Conservation (phyloP, 2,888 invertebrate genomes). For the Noctua comes region DNA sequence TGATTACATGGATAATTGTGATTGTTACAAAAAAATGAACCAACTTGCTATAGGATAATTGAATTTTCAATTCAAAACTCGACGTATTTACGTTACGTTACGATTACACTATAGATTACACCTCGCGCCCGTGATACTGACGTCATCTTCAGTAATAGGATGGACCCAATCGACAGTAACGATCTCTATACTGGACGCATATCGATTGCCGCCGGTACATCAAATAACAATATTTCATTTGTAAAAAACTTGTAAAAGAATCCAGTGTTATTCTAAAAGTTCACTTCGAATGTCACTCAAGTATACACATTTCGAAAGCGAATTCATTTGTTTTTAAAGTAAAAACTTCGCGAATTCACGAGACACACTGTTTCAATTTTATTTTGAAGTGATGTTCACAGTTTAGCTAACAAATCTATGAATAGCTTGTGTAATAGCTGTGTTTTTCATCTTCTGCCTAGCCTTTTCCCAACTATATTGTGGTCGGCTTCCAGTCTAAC, state of each 20-base stretch:
- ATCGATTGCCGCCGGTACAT: background rate
- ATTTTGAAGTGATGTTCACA: background rate
- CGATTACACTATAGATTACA: too few species aligned
- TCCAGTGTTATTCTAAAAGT: background rate
- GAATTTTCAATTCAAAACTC: background rate
- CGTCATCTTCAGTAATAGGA: constrained; percentile 2
- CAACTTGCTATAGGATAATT: too few species aligned
- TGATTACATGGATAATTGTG: too few species aligned
- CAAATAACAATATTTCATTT: background rate
- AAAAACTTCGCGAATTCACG: background rate
- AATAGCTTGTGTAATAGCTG: background rate
- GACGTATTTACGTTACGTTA: background rate
- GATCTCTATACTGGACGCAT: background rate
- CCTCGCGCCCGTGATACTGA: background rate
- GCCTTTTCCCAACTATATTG: too few species aligned
- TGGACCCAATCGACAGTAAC: background rate
- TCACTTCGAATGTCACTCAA: background rate
- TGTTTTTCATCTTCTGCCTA: too few species aligned
- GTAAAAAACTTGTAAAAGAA: background rate
- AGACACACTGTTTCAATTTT: background rate
- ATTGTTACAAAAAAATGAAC: too few species aligned
- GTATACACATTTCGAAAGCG: background rate
- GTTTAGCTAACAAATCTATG: background rate
- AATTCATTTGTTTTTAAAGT: background rate
- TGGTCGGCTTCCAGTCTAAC: too few species aligned